Evolutionary conservation across 2,888 invertebrate species (phyloP).

Genomic region (Polymixis lichenea): DNA sequence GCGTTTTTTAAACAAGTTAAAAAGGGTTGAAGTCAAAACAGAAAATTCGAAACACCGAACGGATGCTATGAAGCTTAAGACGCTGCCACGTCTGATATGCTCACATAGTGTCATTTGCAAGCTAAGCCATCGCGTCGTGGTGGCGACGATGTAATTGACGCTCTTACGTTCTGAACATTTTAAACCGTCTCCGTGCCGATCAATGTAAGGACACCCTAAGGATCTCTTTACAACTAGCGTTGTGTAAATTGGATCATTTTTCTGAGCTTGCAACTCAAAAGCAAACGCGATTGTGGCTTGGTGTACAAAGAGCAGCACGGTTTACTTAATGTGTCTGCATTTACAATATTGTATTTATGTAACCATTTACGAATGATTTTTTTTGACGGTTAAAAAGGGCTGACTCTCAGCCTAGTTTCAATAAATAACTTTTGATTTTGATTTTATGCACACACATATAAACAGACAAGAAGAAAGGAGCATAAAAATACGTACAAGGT

Average conservation of each 20-base stretch:
- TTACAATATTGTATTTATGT: not conserved
- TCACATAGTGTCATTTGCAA: not conserved
- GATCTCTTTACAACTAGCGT: slow-evolving; percentile 28
- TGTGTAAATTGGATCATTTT: slow-evolving; percentile 53
- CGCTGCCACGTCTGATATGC: not conserved
- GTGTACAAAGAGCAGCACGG: slow-evolving; percentile 1
- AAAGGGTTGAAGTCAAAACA: too few species aligned
- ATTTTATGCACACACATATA: too few species aligned
- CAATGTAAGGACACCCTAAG: slow-evolving; percentile 36
- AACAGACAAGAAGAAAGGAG: too few species aligned
- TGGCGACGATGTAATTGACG: not conserved
- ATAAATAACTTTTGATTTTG: too few species aligned
- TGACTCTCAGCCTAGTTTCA: too few species aligned
- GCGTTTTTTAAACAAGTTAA: too few species aligned
- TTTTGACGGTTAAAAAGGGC: too few species aligned
- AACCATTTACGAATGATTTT: too few species aligned
- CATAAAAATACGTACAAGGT: too few species aligned
- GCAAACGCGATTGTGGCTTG: slow-evolving; percentile 3
- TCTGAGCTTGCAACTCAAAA: slow-evolving; percentile 37
- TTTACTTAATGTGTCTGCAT: slow-evolving; percentile 15
- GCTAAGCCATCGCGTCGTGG: not conserved
- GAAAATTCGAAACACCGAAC: not conserved
- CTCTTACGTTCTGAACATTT: slow-evolving; percentile 2
- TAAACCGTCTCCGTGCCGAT: not conserved
- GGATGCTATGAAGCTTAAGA: not conserved